Evolutionary conservation across 1,140 invertebrate genomes (phyloP).

Genomic region (Drosophila nasuta): DNA sequence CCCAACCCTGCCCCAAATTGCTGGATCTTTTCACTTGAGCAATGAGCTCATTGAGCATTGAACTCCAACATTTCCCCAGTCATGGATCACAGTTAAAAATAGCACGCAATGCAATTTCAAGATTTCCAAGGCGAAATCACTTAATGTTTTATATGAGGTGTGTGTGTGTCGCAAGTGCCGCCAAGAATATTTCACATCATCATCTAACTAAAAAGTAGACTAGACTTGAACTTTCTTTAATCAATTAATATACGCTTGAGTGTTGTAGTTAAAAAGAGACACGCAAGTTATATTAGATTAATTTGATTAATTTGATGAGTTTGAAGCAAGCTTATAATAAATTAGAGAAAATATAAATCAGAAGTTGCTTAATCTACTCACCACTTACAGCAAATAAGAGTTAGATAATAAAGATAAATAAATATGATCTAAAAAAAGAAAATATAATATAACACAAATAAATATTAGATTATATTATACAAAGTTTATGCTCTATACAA

Average conservation of each 20-base stretch:
- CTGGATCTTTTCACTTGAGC: neutral
- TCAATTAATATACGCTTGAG: neutral
- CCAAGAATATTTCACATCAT: neutral
- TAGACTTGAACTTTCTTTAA: neutral
- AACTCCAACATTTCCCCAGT: neutral
- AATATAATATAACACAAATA: no score
- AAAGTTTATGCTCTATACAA: no score
- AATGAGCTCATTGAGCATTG: slow-evolving; percentile 20
- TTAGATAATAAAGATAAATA: no score
- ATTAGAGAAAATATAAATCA: no score
- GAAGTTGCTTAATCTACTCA: no score
- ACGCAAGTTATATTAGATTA: no score
- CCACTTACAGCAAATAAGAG: no score
- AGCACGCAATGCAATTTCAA: neutral
- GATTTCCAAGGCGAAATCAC: slow-evolving; percentile 9
- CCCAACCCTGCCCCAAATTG: slow-evolving; percentile 2
- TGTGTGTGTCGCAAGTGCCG: neutral
- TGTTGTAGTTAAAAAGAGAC: no score
- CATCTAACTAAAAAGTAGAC: neutral
- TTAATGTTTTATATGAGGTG: neutral
- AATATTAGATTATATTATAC: no score
- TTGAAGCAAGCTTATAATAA: no score
- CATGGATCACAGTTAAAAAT: slow-evolving; percentile 18
- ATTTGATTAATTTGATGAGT: no score
- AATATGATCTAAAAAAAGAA: no score